Conservation (phyloP, 1,140 invertebrate species). For the Sarcophaga peregrina region DNA sequence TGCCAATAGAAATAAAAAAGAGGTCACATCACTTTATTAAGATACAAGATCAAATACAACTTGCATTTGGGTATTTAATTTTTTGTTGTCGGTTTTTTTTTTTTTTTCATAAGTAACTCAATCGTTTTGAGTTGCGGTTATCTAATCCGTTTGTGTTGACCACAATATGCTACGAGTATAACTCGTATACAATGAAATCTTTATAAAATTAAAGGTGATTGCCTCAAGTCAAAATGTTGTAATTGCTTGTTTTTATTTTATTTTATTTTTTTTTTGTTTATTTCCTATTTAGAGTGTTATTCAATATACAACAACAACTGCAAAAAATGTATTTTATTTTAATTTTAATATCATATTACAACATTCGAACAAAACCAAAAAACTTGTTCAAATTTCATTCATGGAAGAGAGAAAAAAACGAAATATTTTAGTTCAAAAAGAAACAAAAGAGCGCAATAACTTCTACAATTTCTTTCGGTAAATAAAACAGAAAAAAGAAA, state of each 20-base stretch:
- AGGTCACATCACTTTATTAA: background rate
- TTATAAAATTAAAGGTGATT: background rate
- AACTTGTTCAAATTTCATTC: background rate
- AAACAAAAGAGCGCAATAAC: no score
- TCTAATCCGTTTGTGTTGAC: background rate
- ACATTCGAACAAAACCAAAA: background rate
- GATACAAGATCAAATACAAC: background rate
- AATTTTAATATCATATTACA: background rate
- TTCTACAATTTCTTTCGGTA: no score
- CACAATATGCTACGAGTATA: background rate
- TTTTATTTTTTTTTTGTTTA: background rate
- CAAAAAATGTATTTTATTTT: background rate
- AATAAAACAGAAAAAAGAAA: background rate
- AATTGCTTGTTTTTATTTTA: background rate
- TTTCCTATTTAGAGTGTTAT: background rate
- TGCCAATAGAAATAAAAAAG: background rate
- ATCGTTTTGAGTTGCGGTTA: background rate
- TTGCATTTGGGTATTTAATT: background rate
- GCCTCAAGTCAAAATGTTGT: slow-evolving; percentile 8
- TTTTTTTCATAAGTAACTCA: background rate
- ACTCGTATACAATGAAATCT: background rate
- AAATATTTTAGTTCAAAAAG: background rate
- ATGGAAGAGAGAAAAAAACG: background rate
- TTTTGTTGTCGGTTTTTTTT: no score
- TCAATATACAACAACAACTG: background rate